Evolutionary conservation across 2,888 invertebrate species (phyloP), one percentile per base, ranked within the genome.

Genomic region (Rhagonycha fulva): DNA sequence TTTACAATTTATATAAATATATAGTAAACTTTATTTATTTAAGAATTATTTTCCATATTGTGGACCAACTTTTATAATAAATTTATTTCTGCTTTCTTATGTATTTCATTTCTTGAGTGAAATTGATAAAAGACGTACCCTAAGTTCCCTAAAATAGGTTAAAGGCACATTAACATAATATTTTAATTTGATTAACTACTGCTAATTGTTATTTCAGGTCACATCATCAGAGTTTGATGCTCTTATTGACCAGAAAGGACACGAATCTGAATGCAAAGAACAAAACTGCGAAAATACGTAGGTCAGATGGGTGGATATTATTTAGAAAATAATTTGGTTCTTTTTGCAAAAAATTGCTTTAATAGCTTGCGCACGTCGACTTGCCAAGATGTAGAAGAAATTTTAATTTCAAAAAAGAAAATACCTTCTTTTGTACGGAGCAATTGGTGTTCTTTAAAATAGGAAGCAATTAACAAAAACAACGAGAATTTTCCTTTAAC

Each of bases 141-240:
- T 47, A 47, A 47, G 47, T 5, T 47, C n/a, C n/a, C 47, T 47
- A 47, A 47, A 47, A n/a, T 70, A 63, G 30, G 63, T 30, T 66
- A 70, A 61, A 24, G 23, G 66, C 61, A 23, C 4, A 32, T n/a
- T 14, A 19, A 9, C 19, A 4, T 32, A 60, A 30, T 67, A 30
- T 62, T 30, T 67, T 71, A 62, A 70, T 61, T 10, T 7, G 68
- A 63, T 68, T 74, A 70, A 75, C 71, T 62, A 62, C 32, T 26
- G 14, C 66, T 71, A 30, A 70, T 68, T 76, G 67, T 80, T 67
- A 47, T 89, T 78, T 78, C 84, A 87, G 86, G 87, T 91, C 4
- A 89, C 90, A 32, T 91, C 91, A 71, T 90, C 90, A 30, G 92
- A 92, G 82, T 86, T 90, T 74, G 92, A 92, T 83, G 88, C 89